Percentiles rank a stretch among this genome's conserved stretches.
phyloP scores from a whole-genome alignment of 2,888 invertebrate species.

The Argyra leucocephala region DNA sequence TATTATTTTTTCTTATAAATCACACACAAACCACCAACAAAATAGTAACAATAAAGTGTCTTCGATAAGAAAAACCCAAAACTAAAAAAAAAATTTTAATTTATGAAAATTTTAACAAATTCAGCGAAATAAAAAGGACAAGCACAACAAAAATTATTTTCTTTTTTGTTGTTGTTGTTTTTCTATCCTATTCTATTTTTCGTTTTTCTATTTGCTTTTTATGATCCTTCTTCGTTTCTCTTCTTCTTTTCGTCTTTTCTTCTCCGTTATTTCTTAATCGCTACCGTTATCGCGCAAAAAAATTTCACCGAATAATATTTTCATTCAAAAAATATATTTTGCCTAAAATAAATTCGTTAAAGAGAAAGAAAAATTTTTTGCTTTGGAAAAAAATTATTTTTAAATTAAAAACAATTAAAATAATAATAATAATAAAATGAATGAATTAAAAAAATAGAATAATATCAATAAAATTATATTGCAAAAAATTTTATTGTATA shows the following conservation, averaged over 20 bases:
- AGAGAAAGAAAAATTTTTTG: background rate
- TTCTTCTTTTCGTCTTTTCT: background rate
- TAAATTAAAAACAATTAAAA: too few species aligned
- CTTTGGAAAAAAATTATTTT: background rate
- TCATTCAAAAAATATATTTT: background rate
- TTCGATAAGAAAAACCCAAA: background rate
- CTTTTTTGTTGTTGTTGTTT: background rate
- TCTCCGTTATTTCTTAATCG: background rate
- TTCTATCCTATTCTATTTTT: background rate
- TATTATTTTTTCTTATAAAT: too few species aligned
- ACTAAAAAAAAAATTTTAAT: background rate
- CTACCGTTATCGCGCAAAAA: background rate
- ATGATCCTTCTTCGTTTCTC: background rate
- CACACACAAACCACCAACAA: background rate
- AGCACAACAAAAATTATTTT: background rate
- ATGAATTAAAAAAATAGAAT: too few species aligned
- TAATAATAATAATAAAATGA: too few species aligned
- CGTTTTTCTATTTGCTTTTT: background rate
- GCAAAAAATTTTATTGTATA: too few species aligned
- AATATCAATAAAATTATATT: too few species aligned
- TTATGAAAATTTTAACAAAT: background rate
- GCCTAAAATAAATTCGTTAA: constrained; percentile 1
- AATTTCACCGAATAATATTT: background rate
- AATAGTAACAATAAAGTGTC: background rate
- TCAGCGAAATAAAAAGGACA: background rate